Conservation (phyloP, 2,888 invertebrate genomes). For the Suillia variegata region DNA sequence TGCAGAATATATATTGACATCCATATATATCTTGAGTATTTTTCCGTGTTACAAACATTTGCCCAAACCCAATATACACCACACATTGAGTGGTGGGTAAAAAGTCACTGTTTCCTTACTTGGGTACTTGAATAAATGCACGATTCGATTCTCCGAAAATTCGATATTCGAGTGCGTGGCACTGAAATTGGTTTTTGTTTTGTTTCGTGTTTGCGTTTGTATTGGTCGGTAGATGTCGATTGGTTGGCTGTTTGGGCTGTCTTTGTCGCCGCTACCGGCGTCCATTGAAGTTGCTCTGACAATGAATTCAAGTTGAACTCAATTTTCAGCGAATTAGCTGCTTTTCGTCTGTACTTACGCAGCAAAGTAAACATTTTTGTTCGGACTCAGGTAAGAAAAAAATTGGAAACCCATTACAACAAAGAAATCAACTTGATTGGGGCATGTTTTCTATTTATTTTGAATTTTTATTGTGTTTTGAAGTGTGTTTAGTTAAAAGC, state of each 20-base stretch:
- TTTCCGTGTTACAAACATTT: no score
- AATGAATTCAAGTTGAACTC: constrained; percentile 13
- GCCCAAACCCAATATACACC: no score
- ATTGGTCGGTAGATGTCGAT: neutral
- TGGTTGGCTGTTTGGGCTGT: neutral
- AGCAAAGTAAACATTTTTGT: constrained; percentile 6
- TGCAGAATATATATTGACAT: no score
- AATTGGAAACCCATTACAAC: neutral
- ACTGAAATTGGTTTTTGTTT: no score
- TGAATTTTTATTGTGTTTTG: constrained; percentile 15
- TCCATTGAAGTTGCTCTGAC: neutral
- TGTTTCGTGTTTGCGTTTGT: neutral
- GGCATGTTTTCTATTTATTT: constrained; percentile 24
- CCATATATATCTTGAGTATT: no score
- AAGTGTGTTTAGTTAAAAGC: constrained; percentile 47
- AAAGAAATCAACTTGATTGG: neutral
- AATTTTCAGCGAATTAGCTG: constrained; percentile 29
- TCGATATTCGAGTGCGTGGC: no score
- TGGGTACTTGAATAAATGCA: no score
- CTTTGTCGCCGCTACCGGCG: neutral
- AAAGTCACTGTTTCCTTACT: no score
- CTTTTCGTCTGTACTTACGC: constrained; percentile 8
- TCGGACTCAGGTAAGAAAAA: neutral
- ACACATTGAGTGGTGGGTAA: no score
- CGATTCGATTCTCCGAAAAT: no score